Evolutionary conservation across 1,140 invertebrate species (phyloP).

Genomic region (Eufriesea mexicana): DNA sequence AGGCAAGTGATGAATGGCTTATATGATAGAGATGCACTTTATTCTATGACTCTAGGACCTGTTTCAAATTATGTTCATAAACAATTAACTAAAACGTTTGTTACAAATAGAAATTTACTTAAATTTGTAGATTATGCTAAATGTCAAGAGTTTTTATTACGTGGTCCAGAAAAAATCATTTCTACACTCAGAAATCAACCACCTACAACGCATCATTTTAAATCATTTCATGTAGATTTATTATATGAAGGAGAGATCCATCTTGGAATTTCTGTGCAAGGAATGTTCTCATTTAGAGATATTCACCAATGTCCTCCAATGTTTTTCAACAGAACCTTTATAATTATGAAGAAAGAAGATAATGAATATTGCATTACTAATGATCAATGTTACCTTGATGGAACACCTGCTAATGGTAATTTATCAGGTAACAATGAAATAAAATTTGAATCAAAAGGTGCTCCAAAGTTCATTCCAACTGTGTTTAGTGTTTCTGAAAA

Average conservation of each 20-base stretch:
- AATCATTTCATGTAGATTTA: conserved; percentile 75
- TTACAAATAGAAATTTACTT: conserved; percentile 77
- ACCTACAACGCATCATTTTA: conserved; percentile 74
- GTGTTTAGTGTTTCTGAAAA: conserved; percentile 75
- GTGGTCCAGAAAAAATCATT: conserved; percentile 78
- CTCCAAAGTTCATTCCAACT: conserved; percentile 72
- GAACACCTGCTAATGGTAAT: conserved; percentile 62
- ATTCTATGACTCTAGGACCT: conserved; percentile 78
- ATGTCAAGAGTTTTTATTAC: conserved; percentile 77
- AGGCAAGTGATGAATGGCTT: conserved; percentile 77
- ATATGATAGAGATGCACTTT: conserved; percentile 78
- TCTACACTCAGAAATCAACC: conserved; percentile 71
- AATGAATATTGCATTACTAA: conserved; percentile 79
- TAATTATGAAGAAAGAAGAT: conserved; percentile 76
- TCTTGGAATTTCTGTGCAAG: conserved; percentile 74
- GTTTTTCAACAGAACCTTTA: conserved; percentile 76
- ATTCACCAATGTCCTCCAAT: conserved; percentile 65
- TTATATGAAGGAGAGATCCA: conserved; percentile 67
- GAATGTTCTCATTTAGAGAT: conserved; percentile 75
- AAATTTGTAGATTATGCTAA: conserved; percentile 81
- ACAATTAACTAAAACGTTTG: conserved; percentile 74
- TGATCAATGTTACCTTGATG: conserved; percentile 78
- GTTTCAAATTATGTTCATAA: conserved; percentile 71
- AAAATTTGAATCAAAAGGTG: conserved; percentile 42
- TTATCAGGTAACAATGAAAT: conserved; percentile 41